Base-by-base conservation (phyloP, 2,888 invertebrate genomes). In the Allolobophora icterica region DNA sequence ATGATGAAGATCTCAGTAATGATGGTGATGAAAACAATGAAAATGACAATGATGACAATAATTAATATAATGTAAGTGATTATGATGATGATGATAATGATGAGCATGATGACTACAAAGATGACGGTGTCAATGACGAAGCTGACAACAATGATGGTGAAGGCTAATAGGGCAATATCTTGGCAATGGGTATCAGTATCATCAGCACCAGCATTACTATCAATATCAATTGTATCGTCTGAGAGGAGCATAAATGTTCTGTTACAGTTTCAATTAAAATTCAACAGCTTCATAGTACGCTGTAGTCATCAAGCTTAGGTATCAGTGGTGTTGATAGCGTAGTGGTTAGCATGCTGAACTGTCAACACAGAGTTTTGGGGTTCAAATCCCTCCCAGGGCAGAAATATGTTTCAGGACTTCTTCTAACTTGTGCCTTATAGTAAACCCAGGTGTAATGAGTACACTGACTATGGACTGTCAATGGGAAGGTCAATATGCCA, bases 61-160 rank as follows among this genome's bases (percentile, higher is more conserved):
- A 90, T 58, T 83, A 83, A 21, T 71, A 90, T 90, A 58, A 90
- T 90, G 90, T 58, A n/a, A 58, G n/a, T 90, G 90, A 71, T 71
- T 71, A 34, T 33, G 52, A 33, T 33, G 58, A 90, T 42, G 90
- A 89, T 89, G 89, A 45, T 42, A 33, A 84, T 33, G 84, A 35
- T 30, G 35, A 87, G 19, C 19, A 34, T 35, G 87, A 87, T 34
- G 19, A 35, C 4, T 19, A 87, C n/a, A 33, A 84, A 35, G 87
- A 33, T 87, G 13, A 11, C 35, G 34, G 35, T 15, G 87, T 5
- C 21, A 71, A 71, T 13, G 34, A 58, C 11, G 24, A n/a, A 21
- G 8, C 33, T 89, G 89, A 89, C 19, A 34, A 6, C 35, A 8
- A 45, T 89, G 19, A 42, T 89, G n/a, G 21, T 89, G 45, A 42